Evolutionary conservation across 1,140 invertebrate genomes (phyloP).

Genomic region (Drosophila sechellia): DNA sequence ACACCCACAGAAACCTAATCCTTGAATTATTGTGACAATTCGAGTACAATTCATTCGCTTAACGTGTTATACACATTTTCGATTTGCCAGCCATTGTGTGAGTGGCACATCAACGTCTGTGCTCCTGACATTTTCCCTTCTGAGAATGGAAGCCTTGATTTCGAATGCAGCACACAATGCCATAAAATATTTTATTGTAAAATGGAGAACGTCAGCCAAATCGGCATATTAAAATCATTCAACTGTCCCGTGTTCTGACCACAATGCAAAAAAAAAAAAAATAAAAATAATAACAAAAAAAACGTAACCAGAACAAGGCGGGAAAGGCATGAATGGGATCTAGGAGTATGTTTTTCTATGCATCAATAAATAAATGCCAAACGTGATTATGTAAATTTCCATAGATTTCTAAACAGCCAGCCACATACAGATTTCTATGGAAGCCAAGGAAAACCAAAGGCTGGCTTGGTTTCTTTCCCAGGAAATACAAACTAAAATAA

Average conservation of each 20-base stretch:
- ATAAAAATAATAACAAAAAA: conserved; percentile 23
- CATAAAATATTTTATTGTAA: conserved; percentile 76
- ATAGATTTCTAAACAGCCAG: conserved; percentile 63
- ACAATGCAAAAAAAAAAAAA: conserved; percentile 32
- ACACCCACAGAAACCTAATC: conserved; percentile 10
- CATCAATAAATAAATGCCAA: conserved; percentile 83
- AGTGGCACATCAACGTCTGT: conserved; percentile 29
- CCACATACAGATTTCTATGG: conserved; percentile 33
- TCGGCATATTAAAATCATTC: conserved; percentile 73
- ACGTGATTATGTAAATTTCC: conserved; percentile 81
- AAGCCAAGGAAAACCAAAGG: conserved; percentile 39
- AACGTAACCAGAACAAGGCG: not conserved
- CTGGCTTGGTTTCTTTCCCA: conserved; percentile 29
- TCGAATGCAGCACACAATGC: conserved; percentile 71
- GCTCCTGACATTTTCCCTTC: conserved; percentile 22
- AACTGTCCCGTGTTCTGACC: conserved; percentile 64
- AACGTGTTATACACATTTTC: conserved; percentile 52
- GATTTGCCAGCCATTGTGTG: conserved; percentile 43
- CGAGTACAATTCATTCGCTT: conserved; percentile 37
- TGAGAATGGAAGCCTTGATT: conserved; percentile 56
- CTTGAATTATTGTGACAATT: conserved; percentile 17
- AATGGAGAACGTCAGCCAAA: conserved; percentile 53
- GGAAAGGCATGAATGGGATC: conserved; percentile 10
- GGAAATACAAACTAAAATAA: conserved; percentile 57
- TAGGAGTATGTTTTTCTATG: conserved; percentile 71